Evolutionary conservation across 2,888 invertebrate genomes (phyloP), one percentile per base, ranked within the genome.

Genomic region (Andrena bucephala): DNA sequence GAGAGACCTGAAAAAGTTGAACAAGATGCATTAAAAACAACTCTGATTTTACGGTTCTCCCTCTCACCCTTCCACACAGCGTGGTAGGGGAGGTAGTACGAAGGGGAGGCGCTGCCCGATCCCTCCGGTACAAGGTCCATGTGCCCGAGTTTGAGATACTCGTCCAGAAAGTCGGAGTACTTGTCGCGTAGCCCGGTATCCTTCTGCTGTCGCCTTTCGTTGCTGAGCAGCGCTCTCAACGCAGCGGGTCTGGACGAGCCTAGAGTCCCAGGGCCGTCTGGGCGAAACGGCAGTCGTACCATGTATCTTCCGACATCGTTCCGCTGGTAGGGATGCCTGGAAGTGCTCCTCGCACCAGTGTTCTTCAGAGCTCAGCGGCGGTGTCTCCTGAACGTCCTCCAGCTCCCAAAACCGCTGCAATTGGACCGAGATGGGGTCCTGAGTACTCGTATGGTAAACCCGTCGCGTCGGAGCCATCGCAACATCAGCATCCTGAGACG

Each of bases 21-120:
- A 2, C 62, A 42, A 0, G 65, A 65, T 0, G 48, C 65, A 48
- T 65, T 65, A 6, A 48, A 65, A 1, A 65, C 65, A 1, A 65
- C 48, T 7, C 65, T 29, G 0, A 62, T 31, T n/a, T 20, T 62
- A 52, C 52, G 6, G 0, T 31, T n/a, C 7, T 31, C 16, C 13
- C 6, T 6, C 1, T 16, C 29, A 5, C 6, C 31, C 31, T 62
- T 62, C n/a, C 60, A 62, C n/a, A 65, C 48, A 2, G 65, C 42
- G 7, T 48, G 65, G 6, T 65, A 48, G 5, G 13, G 42, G 13
- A 65, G 24, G 1, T 48, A 65, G 16, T 7, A 65, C 16, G 0
- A 16, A 4, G 10, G 16, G 10, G 13, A 1, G 4, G 4, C 1
- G 0, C 7, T 0, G 1, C 13, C 5, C 6, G 31, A 3, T 0